Percentiles rank a stretch among this genome's conserved stretches.
Conservation (phyloP, 2,113 vertebrate species). For the Calidris pugnax region DNA sequence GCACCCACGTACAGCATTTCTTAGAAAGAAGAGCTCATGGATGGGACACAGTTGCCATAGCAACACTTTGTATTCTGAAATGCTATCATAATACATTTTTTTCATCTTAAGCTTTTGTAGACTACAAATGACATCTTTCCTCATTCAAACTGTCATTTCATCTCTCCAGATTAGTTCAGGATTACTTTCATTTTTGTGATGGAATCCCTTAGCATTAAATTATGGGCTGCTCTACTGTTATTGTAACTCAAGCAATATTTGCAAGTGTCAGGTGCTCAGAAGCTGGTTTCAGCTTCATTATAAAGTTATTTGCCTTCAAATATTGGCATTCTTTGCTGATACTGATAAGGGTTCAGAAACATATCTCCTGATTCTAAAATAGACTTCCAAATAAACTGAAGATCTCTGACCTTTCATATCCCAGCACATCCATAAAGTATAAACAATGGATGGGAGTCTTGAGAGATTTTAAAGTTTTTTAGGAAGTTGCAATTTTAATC, state of each 20-base stretch:
- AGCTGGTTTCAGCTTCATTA: not conserved
- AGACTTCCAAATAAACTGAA: not conserved
- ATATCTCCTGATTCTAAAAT: not conserved
- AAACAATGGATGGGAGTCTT: not conserved
- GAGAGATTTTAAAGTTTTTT: not conserved
- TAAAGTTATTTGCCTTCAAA: not conserved
- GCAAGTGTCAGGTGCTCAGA: not conserved
- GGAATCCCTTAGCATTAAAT: not conserved
- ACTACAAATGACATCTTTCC: constrained; percentile 8
- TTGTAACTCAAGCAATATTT: not conserved
- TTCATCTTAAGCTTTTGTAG: constrained; percentile 6
- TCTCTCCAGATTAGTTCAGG: not conserved
- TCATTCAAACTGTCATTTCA: constrained; percentile 43
- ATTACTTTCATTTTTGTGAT: constrained; percentile 22
- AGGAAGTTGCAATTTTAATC: not conserved
- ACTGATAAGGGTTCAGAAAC: not conserved
- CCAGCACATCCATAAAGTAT: not conserved
- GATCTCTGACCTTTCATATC: not conserved
- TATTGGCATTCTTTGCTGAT: not conserved
- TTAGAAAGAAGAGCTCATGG: constrained; percentile 6
- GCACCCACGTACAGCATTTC: not conserved
- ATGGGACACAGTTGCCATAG: constrained; percentile 37
- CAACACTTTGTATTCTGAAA: constrained; percentile 30
- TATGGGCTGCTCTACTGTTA: not conserved
- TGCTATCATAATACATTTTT: constrained; percentile 7